Evolutionary conservation across 92 coral and sea anemone species (phyloP), one percentile per base, ranked within the genome.

Genomic region (Palythoa grandis): DNA sequence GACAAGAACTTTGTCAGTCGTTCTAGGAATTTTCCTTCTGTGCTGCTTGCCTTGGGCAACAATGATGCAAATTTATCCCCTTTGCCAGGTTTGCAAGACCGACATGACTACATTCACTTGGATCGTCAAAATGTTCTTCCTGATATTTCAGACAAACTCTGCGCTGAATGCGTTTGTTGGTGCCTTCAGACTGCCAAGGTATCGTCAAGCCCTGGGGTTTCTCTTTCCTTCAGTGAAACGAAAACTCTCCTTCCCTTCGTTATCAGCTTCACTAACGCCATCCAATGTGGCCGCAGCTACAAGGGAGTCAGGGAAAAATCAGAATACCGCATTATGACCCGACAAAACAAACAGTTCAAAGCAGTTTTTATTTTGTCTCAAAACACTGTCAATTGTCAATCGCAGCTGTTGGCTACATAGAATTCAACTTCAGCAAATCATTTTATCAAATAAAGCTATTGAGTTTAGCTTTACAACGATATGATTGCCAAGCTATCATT

Each of bases 11-110:
- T 19, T 80, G 11, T 80, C 85, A 1, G 47, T 66, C 47, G 40
- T 80, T 47, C 57, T 80, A 15, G 85, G 85, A 0, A 20, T 80
- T 68, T 80, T 80, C 47, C 85, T 80, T 7, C 40, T 80, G 12
- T 80, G 85, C 23, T 66, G 85, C 43, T 20, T 80, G 17, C 85
- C 85, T 43, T 80, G 85, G 85, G 85, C 23, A 9, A 24, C 60
- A 25, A 22, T 48, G 72, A 80, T 80, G 65, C 85, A 80, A 70
- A 11, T 80, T 5, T 80, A 19, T 66, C 85, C 85, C 1, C 53
- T 80, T 16, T 80, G 85, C 24, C 70, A 48, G 15, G 12, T 11
- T 23, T 80, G 75, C 12, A 23, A 48, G n/a, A 50, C 19, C 39
- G 47, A 80, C 48, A 48, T 10, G 48, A 52, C 9, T 24, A 66